A percentile compares a stretch with the other conserved stretches of the same genome.
Evolutionary conservation across 2,797 vertebrate genomes (phyloP).

Genomic region (Melanotaenia pygmaea): DNA sequence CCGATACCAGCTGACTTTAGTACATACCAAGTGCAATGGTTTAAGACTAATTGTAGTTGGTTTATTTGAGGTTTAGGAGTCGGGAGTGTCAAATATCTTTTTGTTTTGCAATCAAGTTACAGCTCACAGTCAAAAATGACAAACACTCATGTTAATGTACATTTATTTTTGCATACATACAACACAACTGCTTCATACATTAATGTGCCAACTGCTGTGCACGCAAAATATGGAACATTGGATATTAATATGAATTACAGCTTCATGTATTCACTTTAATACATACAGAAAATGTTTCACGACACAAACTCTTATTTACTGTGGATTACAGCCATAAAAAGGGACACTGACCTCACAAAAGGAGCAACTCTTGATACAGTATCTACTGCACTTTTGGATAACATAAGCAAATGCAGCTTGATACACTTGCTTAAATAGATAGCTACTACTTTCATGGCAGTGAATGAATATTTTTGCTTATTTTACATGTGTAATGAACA

Average conservation of each 20-base stretch:
- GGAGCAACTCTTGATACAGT: conserved; percentile 65
- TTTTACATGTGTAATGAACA: conserved; percentile 56
- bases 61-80: not conserved
- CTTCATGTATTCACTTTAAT: conserved; percentile 77
- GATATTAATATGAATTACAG: conserved; percentile 79
- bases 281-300: conserved; percentile 81
- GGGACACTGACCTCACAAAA: conserved; percentile 79
- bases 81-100: not conserved
- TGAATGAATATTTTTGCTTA: conserved; percentile 20
- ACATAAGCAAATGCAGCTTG: conserved; percentile 56
- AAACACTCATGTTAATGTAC: conserved; percentile 67
- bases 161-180: conserved; percentile 92
- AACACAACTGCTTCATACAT: conserved; percentile 88
- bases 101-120: not conserved
- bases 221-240: conserved; percentile 80
- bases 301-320: conserved; percentile 78
- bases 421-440: conserved; percentile 59
- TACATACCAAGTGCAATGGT: not conserved
- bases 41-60: not conserved
- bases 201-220: conserved; percentile 83
- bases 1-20: not conserved
- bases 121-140: not conserved
- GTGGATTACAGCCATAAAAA: conserved; percentile 81
- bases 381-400: conserved; percentile 77
- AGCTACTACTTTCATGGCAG: conserved; percentile 54